phyloP scores from a whole-genome alignment of 2,797 vertebrate species.

The Melopsittacus undulatus region DNA sequence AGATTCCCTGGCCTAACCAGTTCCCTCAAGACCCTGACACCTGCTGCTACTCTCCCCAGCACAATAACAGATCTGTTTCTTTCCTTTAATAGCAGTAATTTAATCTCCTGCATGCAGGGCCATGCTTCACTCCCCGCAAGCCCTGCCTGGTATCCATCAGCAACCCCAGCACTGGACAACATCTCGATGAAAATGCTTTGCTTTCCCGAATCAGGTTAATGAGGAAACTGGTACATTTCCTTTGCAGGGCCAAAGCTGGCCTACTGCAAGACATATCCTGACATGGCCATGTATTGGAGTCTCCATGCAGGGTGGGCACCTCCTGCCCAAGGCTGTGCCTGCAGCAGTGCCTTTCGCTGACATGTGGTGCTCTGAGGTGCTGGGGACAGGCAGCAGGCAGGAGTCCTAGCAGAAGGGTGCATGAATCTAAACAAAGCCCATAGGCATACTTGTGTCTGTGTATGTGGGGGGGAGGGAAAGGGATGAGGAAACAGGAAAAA shows the following conservation, averaged over 20 bases:
- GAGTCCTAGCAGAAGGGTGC: not conserved
- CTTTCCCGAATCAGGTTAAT: slow-evolving; percentile 58
- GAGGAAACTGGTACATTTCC: slow-evolving; percentile 58
- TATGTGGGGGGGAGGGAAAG: not conserved
- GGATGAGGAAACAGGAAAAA: not conserved
- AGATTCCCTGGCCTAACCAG: not conserved
- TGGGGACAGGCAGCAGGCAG: not conserved
- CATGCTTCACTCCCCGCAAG: not conserved
- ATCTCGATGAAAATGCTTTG: slow-evolving; percentile 56
- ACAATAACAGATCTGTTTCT: slow-evolving; percentile 17
- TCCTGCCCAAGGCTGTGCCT: not conserved
- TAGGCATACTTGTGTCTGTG: not conserved
- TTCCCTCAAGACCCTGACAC: not conserved
- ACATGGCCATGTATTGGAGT: rapidly evolving
- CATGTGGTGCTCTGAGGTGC: not conserved
- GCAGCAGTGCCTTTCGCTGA: not conserved
- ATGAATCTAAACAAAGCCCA: not conserved
- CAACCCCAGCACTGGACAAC: not conserved
- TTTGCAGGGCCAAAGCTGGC: not conserved
- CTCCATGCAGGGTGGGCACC: not conserved
- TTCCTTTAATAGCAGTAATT: slow-evolving; percentile 48
- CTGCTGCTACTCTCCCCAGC: not conserved
- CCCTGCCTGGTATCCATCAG: slow-evolving; percentile 49
- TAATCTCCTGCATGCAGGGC: slow-evolving; percentile 39
- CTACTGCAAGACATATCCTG: rapidly evolving